Evolutionary conservation across 2,888 invertebrate genomes (phyloP).

Genomic region (Girardia tigrina): DNA sequence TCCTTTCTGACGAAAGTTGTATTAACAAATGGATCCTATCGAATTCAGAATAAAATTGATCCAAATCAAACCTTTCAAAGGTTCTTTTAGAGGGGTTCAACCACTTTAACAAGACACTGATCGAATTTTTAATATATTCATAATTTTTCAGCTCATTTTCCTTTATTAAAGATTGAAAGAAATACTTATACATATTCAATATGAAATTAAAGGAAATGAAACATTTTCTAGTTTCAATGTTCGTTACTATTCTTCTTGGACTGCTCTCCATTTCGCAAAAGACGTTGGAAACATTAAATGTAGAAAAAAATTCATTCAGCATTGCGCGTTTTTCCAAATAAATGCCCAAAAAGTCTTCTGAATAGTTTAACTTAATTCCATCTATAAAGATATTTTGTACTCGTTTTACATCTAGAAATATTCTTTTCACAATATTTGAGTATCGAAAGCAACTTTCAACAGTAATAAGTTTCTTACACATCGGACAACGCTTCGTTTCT

Average conservation of each 20-base stretch:
- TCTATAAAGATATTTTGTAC: background rate
- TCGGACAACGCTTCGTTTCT: constrained; percentile 24
- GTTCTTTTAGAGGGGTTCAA: background rate
- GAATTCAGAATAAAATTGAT: background rate
- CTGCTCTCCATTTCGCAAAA: background rate
- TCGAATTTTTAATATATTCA: background rate
- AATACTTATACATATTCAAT: background rate
- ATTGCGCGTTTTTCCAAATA: background rate
- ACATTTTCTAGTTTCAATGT: background rate
- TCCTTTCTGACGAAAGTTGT: too few species aligned
- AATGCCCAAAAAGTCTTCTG: background rate
- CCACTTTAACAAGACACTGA: background rate
- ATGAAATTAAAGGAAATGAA: background rate
- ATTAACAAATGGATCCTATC: background rate
- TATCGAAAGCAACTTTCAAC: constrained; percentile 20
- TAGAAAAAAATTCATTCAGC: background rate
- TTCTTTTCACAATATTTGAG: background rate
- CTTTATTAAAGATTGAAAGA: background rate
- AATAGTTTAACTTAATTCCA: background rate
- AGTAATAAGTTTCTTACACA: background rate
- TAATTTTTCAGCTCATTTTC: background rate
- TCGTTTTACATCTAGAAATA: background rate
- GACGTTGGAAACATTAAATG: background rate
- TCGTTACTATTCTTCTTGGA: background rate
- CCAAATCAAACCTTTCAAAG: background rate